Base-by-base conservation (phyloP, 2,113 vertebrate species). In the Dasypus novemcinctus region DNA sequence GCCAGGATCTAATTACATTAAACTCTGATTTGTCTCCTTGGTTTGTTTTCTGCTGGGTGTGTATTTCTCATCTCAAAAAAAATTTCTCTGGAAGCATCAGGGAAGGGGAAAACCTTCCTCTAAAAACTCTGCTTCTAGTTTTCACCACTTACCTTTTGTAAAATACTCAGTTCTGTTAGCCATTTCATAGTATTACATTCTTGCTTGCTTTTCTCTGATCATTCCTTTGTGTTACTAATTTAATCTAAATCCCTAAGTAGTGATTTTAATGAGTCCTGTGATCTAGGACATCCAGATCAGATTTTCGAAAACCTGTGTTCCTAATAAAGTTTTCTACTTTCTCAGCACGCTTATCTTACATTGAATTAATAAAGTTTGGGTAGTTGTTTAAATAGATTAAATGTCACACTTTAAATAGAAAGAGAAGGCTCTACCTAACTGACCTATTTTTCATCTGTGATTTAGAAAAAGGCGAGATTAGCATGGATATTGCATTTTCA, bases 401-500 rank as follows among this genome's bases (percentile, higher is more conserved):
- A 98, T 98, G 97, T 97, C 97, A 98, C 80, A 41, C 94, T 97
- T 98, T 83, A 96, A 98, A 95, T 92, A 94, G 87, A 96, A 98
- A 96, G 95, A 94, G 98, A 98, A 98, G 83, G 93, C 93, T 97
- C 96, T 98, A 61, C 94, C 95, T 98, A 90, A 69, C 97, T 98
- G 98, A 98, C 97, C 98, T 98, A 97, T 98, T 98, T 98, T 98
- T 98, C 98, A 97, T 98, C 98, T 98, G 98, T 97, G 98, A 98
- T 98, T 98, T 98, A 95, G 97, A 94, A 98, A 98, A 98, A 98
- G 98, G 97, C 94, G 36, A 98, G 98, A 98, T 98, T 98, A 98
- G 98, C 98, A 98, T 98, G 98, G 98, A 98, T 98, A 98, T 98
- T 98, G 98, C 98, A 96, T 98, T 98, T 98, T 97, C 98, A 98